Evolutionary conservation across 2,888 invertebrate species (phyloP).

Genomic region (Epistrophe eligans): DNA sequence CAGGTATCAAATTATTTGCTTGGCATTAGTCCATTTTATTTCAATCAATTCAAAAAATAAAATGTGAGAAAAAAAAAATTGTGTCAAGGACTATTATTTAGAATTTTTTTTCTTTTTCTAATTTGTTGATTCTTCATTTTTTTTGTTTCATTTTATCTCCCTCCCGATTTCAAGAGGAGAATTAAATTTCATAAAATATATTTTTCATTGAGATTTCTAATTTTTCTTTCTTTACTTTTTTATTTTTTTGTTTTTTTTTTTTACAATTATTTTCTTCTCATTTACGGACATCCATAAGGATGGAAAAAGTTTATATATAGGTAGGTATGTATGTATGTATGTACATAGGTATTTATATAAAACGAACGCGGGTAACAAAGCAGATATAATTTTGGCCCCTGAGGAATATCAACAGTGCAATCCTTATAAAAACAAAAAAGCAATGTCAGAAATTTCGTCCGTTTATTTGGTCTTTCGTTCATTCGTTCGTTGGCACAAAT

Average conservation of each 20-base stretch:
- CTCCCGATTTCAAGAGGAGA: slow-evolving; percentile 8
- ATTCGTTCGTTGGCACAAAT: slow-evolving; percentile 53
- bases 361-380: slow-evolving; percentile 44
- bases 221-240: slow-evolving; percentile 29
- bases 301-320: not conserved
- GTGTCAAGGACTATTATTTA: slow-evolving; percentile 58
- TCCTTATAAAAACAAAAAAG: slow-evolving; percentile 53
- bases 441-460: slow-evolving; percentile 34
- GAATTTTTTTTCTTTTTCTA: not conserved
- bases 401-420: slow-evolving; percentile 67
- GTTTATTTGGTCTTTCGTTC: not conserved
- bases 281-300: slow-evolving; percentile 32
- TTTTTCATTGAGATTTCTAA: slow-evolving; percentile 61
- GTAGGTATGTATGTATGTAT: too few relatives aligned
- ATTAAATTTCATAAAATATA: slow-evolving; percentile 42
- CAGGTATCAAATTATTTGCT: slow-evolving; percentile 64
- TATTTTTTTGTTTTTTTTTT: not conserved
- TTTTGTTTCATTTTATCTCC: not conserved
- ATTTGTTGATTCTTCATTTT: slow-evolving; percentile 11
- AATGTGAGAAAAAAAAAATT: slow-evolving; percentile 35
- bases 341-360: not conserved
- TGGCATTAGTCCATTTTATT: slow-evolving; percentile 65
- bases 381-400: slow-evolving; percentile 57
- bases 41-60: slow-evolving; percentile 48
- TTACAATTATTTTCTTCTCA: slow-evolving; percentile 40